Evolutionary conservation across 2,113 vertebrate species (phyloP).

Genomic region (Gadus macrocephalus): DNA sequence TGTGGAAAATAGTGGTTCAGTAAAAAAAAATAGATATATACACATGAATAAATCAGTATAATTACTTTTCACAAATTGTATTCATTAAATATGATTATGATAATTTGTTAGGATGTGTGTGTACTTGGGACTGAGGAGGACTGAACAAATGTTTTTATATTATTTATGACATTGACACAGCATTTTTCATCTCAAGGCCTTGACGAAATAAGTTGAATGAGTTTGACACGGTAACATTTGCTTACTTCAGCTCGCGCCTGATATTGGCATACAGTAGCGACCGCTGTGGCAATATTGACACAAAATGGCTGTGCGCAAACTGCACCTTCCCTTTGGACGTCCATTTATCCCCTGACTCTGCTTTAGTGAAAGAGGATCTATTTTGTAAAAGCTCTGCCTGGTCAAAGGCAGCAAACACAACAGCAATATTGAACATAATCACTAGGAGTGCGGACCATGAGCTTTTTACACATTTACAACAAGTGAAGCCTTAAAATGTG

Average conservation of each 20-base stretch:
- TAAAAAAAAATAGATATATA: too few relatives aligned
- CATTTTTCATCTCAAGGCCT: constrained; percentile 25
- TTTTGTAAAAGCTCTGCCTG: constrained; percentile 14
- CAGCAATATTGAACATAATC: constrained; percentile 3
- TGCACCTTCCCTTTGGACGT: constrained; percentile 30
- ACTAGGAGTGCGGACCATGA: too few relatives aligned
- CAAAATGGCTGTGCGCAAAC: constrained; percentile 39
- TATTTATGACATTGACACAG: too few relatives aligned
- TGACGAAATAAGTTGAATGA: constrained; percentile 11
- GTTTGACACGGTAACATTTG: constrained; percentile 36
- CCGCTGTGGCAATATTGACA: constrained; percentile 46
- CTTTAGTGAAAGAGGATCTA: constrained; percentile 2
- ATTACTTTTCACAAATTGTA: too few relatives aligned
- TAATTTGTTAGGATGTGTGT: too few relatives aligned
- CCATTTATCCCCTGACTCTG: constrained; percentile 20
- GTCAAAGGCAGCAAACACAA: constrained; percentile 6
- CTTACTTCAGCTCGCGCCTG: constrained; percentile 22
- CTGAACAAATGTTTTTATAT: too few relatives aligned
- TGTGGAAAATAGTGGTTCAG: too few relatives aligned
- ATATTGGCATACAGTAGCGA: constrained; percentile 34
- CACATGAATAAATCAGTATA: too few relatives aligned
- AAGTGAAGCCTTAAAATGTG: too few relatives aligned
- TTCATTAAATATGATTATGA: too few relatives aligned
- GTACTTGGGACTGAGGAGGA: too few relatives aligned
- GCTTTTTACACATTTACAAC: too few relatives aligned